A percentile compares a stretch with the other conserved stretches of the same genome.
phyloP scores from a whole-genome alignment of 2,113 vertebrate genomes.

The Empidonax alnorum region DNA sequence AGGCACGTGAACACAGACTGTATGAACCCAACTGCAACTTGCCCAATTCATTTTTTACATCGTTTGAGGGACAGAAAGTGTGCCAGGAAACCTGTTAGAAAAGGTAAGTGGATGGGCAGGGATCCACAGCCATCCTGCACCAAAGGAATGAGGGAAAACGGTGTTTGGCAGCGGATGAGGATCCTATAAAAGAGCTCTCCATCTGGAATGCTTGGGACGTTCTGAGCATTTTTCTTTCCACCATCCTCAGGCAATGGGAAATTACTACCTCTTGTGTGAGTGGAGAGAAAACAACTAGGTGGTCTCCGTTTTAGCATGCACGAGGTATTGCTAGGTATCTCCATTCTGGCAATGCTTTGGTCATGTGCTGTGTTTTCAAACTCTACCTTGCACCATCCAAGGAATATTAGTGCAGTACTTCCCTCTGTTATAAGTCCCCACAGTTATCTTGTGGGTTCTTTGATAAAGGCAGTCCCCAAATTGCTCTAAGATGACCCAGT shows the following conservation, averaged over 20 bases:
- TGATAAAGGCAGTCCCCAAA: not conserved
- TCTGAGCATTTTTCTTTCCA: constrained; percentile 36
- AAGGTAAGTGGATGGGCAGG: not conserved
- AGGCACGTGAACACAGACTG: not conserved
- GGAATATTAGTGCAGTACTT: not conserved
- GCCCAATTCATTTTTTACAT: not conserved
- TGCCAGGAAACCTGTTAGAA: not conserved
- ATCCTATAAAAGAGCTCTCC: not conserved
- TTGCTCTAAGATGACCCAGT: not conserved
- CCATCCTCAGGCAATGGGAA: not conserved
- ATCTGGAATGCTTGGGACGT: not conserved
- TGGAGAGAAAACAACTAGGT: not conserved
- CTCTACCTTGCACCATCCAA: not conserved
- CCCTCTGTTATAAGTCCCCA: not conserved
- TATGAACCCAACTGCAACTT: not conserved
- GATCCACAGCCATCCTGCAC: not conserved
- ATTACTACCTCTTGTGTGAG: constrained; percentile 21
- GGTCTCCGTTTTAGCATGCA: not conserved
- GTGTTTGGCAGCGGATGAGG: not conserved
- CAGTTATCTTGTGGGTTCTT: not conserved
- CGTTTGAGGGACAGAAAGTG: not conserved
- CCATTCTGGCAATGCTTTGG: not conserved
- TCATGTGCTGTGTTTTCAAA: fast-evolving
- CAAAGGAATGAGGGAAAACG: not conserved
- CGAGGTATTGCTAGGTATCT: not conserved